phyloP scores from a whole-genome alignment of 2,888 invertebrate genomes.

The Sarcophaga caerulescens region DNA sequence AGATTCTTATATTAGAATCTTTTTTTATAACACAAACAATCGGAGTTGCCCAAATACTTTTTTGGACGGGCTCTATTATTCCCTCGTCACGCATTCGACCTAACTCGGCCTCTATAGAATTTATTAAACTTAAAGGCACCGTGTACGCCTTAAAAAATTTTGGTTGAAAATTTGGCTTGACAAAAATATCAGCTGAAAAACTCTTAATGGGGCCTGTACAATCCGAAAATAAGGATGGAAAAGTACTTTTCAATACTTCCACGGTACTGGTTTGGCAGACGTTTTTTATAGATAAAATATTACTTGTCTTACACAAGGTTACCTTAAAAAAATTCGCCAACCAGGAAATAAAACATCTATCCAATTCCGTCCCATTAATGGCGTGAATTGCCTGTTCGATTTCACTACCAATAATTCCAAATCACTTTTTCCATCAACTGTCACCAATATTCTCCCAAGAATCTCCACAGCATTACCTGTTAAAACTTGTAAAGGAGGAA shows the following conservation, averaged over 20 bases:
- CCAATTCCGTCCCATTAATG: constrained; percentile 51
- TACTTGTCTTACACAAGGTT: constrained; percentile 16
- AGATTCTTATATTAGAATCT: constrained; percentile 49
- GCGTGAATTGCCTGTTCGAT: constrained; percentile 23
- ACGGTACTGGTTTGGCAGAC: constrained; percentile 29
- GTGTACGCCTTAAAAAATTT: background rate
- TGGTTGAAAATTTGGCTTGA: background rate
- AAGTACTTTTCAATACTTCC: constrained; percentile 37
- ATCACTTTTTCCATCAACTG: background rate
- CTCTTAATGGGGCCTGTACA: background rate
- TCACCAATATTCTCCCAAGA: constrained; percentile 6
- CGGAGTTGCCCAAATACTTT: constrained; percentile 52
- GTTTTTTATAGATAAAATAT: constrained; percentile 8
- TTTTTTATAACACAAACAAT: constrained; percentile 61
- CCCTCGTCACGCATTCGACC: background rate
- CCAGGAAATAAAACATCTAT: constrained; percentile 42
- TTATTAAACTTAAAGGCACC: constrained; percentile 2
- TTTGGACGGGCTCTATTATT: background rate
- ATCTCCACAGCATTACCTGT: constrained; percentile 11
- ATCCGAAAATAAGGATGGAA: constrained; percentile 41
- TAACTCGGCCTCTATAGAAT: background rate
- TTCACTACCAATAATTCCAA: constrained; percentile 13
- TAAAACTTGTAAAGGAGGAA: constrained; percentile 24
- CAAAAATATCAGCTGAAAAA: background rate
- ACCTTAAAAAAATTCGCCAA: constrained; percentile 45